Evolutionary conservation across 2,797 vertebrate species (phyloP), one percentile per base, ranked within the genome.

Genomic region (Phrynocephalus vlangalii): DNA sequence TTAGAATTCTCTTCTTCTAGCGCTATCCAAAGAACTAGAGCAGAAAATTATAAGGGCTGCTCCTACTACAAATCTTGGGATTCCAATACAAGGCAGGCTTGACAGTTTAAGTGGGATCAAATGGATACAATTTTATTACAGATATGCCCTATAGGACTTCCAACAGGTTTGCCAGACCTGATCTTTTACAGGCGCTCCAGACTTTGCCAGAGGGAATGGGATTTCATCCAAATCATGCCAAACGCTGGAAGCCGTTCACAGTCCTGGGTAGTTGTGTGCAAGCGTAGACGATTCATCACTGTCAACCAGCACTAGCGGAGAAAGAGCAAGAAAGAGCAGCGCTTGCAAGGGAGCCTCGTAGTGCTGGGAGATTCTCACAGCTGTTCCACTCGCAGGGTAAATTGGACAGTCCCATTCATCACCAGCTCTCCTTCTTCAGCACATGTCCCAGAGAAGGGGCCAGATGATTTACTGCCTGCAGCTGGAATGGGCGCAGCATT

Each of bases 381-480:
- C 94, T 94, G 92, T 93, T 95, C 90, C 84, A 26, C 92, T 96
- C 95, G 95, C 95, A 95, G 1, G 94, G 96, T 95, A 96, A 96
- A 95, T 84, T 0, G 89, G 95, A 96, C 96, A 96, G 94, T 92
- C 94, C 93, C 95, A 97, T 97, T 93, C 92, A 97, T 97, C 97
- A 97, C 93, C 30, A 6, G 82, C 87, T 94, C 95, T 91, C 88
- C 93, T 95, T 95, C 93, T 72, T 38, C 93, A 95, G 95, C 84
- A 73, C 92, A 93, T 0, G 72, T 94, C 95, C 93, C 85, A 88
- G 83, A 87, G 0, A 91, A 90, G 85, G 91, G 72, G 24, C 77
- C 20, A 44, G 38, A 96, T 97, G 96, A 97, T 97, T 97, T 97
- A 97, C 88, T 95, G 94, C 93, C 91, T 94, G 94, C 94, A 94